A percentile compares a stretch with the other conserved stretches of the same genome.
phyloP scores from a whole-genome alignment of 2,797 vertebrate genomes.

The Siniperca obscura region DNA sequence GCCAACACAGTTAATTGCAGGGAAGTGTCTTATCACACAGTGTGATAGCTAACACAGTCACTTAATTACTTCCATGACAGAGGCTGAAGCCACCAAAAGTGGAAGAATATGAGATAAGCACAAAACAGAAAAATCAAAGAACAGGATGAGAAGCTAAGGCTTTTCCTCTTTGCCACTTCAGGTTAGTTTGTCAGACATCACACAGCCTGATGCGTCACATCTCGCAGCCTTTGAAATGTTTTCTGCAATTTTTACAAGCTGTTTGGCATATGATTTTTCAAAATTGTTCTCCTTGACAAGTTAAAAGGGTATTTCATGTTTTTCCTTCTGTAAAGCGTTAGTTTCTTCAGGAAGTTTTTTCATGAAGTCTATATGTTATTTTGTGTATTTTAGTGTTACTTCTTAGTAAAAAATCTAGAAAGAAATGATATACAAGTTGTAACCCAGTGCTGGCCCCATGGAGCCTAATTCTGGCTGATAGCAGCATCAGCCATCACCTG shows the following conservation, averaged over 20 bases:
- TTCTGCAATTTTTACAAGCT: neutral
- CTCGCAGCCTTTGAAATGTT: neutral
- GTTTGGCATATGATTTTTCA: neutral
- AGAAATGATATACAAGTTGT: neutral
- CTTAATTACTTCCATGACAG: conserved; percentile 30
- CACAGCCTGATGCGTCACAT: neutral
- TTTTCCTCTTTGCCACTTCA: conserved; percentile 18
- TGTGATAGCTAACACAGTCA: conserved; percentile 8
- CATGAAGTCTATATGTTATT: neutral
- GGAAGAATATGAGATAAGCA: conserved; percentile 2
- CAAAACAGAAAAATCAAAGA: neutral
- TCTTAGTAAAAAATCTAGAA: neutral
- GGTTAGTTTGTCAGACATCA: neutral
- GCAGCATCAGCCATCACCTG: conserved; percentile 38
- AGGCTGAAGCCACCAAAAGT: neutral
- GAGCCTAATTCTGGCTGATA: conserved; percentile 36
- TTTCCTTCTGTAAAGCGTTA: neutral
- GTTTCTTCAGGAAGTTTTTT: neutral
- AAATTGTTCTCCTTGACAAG: neutral
- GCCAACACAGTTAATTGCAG: conserved; percentile 22
- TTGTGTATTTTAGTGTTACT: neutral
- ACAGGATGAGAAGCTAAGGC: neutral
- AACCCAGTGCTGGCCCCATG: neutral
- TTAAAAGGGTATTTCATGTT: neutral
- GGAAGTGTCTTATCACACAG: conserved; percentile 22